Percentiles rank a stretch among this genome's conserved stretches.
Conservation (phyloP, 2,797 vertebrate genomes). For the Micromesistius poutassou region DNA sequence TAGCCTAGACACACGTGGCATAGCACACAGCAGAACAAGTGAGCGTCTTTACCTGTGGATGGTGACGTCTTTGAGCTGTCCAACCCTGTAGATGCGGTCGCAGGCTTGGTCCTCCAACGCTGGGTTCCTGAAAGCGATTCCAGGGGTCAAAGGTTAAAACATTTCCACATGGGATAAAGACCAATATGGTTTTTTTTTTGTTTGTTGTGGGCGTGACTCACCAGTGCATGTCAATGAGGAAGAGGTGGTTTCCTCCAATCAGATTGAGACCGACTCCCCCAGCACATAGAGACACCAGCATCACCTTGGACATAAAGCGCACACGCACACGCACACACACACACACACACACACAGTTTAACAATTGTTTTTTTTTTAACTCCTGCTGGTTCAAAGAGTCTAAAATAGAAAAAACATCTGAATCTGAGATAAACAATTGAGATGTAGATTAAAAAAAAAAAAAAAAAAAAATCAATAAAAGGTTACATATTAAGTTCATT, state of each 20-base stretch:
- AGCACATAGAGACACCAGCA: conserved; percentile 91
- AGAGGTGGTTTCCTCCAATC: conserved; percentile 93
- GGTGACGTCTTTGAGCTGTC: conserved; percentile 85
- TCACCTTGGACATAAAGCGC: conserved; percentile 73
- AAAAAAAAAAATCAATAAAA: no score
- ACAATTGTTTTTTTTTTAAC: no score
- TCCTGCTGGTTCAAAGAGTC: no score
- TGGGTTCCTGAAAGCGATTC: conserved; percentile 83
- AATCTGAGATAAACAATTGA: no score
- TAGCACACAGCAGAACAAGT: background rate
- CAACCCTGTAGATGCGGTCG: conserved; percentile 93
- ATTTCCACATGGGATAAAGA: background rate
- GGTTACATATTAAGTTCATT: no score
- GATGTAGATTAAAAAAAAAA: no score
- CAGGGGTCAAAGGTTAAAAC: background rate
- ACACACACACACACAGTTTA: no score
- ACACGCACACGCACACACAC: no score
- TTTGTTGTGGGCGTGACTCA: conserved; percentile 59
- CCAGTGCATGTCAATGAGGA: conserved; percentile 98
- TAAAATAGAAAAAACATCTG: no score
- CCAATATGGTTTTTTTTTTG: background rate
- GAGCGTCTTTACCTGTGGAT: conserved; percentile 81
- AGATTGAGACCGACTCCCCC: conserved; percentile 93
- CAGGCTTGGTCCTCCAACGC: conserved; percentile 96
- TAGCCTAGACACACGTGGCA: background rate